phyloP scores from a whole-genome alignment of 2,888 invertebrate species.

The Dasysyrphus tricinctus region DNA sequence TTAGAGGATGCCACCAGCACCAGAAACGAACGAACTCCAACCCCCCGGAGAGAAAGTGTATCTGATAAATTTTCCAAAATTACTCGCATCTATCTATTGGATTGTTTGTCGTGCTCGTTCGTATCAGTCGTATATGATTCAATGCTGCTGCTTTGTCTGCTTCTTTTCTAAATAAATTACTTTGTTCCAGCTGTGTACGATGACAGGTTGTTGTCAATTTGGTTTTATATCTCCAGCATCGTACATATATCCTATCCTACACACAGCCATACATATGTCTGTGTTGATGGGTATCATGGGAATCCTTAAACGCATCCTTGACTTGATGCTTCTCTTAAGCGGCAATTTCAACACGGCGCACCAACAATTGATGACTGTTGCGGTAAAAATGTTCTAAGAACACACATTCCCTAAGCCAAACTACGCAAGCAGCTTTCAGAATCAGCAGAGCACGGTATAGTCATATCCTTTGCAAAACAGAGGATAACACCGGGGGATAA shows the following conservation, averaged over 20 bases:
- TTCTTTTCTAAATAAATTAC: conserved; percentile 15
- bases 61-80: conserved; percentile 39
- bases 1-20: too few relatives aligned
- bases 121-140: neutral
- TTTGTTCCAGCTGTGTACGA: conserved; percentile 52
- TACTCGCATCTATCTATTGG: conserved; percentile 47
- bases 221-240: conserved; percentile 36
- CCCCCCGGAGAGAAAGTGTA: neutral
- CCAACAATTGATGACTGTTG: conserved; percentile 14
- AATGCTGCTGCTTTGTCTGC: neutral
- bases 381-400: conserved; percentile 41
- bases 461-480: conserved; percentile 28
- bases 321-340: conserved; percentile 39
- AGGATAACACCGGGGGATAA: conserved; percentile 54
- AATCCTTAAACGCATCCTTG: conserved; percentile 71
- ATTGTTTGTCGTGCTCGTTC: conserved; percentile 33
- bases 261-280: neutral
- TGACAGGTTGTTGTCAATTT: conserved; percentile 67
- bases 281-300: conserved; percentile 11
- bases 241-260: neutral
- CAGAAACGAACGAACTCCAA: conserved; percentile 18
- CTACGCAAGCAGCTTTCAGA: neutral
- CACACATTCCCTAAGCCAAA: conserved; percentile 28
- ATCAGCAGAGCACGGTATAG: neutral
- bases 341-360: conserved; percentile 47